phyloP scores from a whole-genome alignment of 2,888 invertebrate genomes.

The Zelleria hepariella region DNA sequence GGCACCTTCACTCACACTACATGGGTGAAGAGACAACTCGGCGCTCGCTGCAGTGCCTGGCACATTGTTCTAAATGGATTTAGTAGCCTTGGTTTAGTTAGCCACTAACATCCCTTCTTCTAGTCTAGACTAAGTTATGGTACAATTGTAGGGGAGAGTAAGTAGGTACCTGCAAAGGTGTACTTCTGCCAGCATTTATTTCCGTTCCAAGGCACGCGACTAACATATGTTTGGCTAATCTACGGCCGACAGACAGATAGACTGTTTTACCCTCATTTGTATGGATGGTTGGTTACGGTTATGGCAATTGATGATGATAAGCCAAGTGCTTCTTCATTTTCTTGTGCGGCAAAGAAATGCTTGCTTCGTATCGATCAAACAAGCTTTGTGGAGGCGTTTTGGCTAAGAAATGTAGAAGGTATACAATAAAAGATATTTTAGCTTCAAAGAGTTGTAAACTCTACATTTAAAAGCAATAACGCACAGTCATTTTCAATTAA shows the following conservation, averaged over 20 bases:
- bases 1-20: too few relatives aligned
- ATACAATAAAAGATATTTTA: neutral
- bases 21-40: too few relatives aligned
- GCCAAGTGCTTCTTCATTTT: neutral
- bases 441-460: neutral
- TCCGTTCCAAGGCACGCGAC: neutral
- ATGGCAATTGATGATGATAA: neutral
- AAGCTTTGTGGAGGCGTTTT: neutral
- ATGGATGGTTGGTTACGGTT: neutral
- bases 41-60: too few relatives aligned
- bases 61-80: too few relatives aligned
- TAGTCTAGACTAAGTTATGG: too few relatives aligned
- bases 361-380: neutral
- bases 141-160: too few relatives aligned
- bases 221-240: neutral
- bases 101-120: too few relatives aligned
- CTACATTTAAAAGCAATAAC: neutral
- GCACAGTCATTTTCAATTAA: neutral
- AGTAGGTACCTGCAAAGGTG: too few relatives aligned
- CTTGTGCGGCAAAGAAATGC: neutral
- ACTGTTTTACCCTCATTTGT: neutral
- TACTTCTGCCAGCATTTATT: neutral
- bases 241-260: neutral
- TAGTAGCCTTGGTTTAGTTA: too few relatives aligned
- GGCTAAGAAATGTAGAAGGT: neutral